Conservation (phyloP, 2,888 invertebrate species). For the Drosophila borealis region DNA sequence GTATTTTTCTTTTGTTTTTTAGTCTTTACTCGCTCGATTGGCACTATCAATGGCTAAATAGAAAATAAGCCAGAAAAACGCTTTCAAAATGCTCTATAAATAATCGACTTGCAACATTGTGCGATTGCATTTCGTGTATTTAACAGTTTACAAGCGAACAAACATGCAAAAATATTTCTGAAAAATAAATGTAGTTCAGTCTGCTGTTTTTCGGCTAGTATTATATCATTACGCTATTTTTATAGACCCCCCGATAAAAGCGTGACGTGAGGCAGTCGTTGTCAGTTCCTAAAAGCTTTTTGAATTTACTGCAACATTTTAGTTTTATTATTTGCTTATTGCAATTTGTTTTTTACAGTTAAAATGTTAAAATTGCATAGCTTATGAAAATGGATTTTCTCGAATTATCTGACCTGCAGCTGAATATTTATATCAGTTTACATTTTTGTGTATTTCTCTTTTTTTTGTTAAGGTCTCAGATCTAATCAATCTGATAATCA, state of each 20-base stretch:
- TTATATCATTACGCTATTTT: conserved; percentile 60
- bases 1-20: conserved; percentile 9
- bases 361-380: background rate
- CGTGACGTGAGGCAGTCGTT: conserved; percentile 22
- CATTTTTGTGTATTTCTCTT: background rate
- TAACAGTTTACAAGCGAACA: conserved; percentile 9
- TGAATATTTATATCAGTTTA: background rate
- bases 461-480: too few relatives aligned
- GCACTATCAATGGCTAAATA: conserved; percentile 26
- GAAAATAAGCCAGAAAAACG: conserved; percentile 22
- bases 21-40: conserved; percentile 35
- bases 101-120: conserved; percentile 40
- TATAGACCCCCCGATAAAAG: conserved; percentile 21
- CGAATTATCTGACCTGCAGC: background rate
- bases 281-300: conserved; percentile 50
- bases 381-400: background rate
- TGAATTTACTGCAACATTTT: conserved; percentile 32
- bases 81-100: conserved; percentile 45
- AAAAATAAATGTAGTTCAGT: conserved; percentile 44
- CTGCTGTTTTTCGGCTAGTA: conserved; percentile 17
- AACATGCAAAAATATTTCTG: conserved; percentile 5
- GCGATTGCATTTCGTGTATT: conserved; percentile 28
- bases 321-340: conserved; percentile 1
- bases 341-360: background rate
- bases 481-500: too few relatives aligned